Percentiles rank a stretch among this genome's conserved stretches.
phyloP scores from a whole-genome alignment of 2,113 vertebrate species.

The Protomyctophum bolini region DNA sequence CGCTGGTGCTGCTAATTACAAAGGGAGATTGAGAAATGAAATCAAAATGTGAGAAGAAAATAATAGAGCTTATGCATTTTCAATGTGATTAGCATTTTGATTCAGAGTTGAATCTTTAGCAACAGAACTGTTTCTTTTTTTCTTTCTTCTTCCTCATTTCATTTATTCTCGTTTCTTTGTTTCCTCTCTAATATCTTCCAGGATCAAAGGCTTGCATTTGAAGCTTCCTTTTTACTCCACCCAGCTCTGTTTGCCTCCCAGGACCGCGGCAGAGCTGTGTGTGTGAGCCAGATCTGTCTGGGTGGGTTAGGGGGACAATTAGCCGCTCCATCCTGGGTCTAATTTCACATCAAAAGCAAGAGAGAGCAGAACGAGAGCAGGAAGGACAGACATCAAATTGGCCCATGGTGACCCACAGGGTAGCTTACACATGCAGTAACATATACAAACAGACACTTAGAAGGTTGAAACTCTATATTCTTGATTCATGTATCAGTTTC shows the following conservation, averaged over 20 bases:
- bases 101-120: constrained; percentile 66
- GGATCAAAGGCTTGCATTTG: constrained; percentile 78
- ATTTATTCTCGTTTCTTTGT: constrained; percentile 13
- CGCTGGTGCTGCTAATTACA: constrained; percentile 68
- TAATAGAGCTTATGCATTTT: constrained; percentile 55
- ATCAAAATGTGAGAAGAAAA: constrained; percentile 4
- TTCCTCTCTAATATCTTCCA: constrained; percentile 73
- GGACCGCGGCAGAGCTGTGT: constrained; percentile 68
- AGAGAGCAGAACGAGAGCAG: constrained; percentile 40
- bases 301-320: constrained; percentile 55
- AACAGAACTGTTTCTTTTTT: constrained; percentile 57
- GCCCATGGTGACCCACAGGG: constrained; percentile 54
- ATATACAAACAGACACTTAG: too few species aligned
- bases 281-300: constrained; percentile 60
- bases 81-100: constrained; percentile 77
- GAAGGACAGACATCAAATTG: constrained; percentile 65
- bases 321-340: constrained; percentile 66
- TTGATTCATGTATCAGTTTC: too few species aligned
- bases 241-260: constrained; percentile 78
- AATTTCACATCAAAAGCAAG: constrained; percentile 75
- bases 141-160: constrained; percentile 9
- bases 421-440: background rate
- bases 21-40: constrained; percentile 53
- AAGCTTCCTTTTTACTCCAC: constrained; percentile 71
- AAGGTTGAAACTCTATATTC: too few species aligned